Evolutionary conservation across 64 coral and sea anemone species (phyloP).

Genomic region (Stichodactyla helianthus): DNA sequence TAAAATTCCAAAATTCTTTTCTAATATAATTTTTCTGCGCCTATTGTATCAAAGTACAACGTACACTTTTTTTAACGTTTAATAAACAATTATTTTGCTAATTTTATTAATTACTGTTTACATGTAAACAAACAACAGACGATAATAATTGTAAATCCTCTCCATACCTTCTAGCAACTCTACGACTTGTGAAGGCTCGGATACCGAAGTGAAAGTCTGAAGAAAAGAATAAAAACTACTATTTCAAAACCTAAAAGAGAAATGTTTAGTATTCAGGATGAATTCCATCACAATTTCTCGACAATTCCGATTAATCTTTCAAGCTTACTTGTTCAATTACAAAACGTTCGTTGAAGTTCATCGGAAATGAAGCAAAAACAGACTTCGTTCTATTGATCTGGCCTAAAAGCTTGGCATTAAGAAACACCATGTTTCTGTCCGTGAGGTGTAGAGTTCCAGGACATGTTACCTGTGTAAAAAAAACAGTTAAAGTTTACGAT

Average conservation of each 20-base stretch:
- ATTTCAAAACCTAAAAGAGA: not conserved
- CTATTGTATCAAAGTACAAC: too few relatives aligned
- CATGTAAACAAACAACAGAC: not conserved
- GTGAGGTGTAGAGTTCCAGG: conserved; percentile 89
- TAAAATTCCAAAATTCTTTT: too few relatives aligned
- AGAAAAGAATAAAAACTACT: conserved; percentile 5
- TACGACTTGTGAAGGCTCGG: conserved; percentile 60
- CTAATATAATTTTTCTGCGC: too few relatives aligned
- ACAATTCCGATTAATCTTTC: not conserved
- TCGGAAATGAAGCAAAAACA: conserved; percentile 90
- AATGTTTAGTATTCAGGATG: not conserved
- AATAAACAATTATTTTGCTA: not conserved
- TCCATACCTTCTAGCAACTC: conserved; percentile 75
- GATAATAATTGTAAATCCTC: not conserved
- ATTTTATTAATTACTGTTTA: not conserved
- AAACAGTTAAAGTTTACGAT: not conserved
- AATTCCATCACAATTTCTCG: not conserved
- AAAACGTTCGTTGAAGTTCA: conserved; percentile 90
- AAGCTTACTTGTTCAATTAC: conserved; percentile 72
- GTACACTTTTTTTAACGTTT: not conserved
- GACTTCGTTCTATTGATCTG: conserved; percentile 87
- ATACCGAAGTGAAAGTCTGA: conserved; percentile 57
- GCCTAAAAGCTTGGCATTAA: conserved; percentile 65
- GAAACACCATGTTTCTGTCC: conserved; percentile 93
- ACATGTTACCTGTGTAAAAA: conserved; percentile 69